Conservation (phyloP, 2,113 vertebrate species). For the Rhea americana region DNA sequence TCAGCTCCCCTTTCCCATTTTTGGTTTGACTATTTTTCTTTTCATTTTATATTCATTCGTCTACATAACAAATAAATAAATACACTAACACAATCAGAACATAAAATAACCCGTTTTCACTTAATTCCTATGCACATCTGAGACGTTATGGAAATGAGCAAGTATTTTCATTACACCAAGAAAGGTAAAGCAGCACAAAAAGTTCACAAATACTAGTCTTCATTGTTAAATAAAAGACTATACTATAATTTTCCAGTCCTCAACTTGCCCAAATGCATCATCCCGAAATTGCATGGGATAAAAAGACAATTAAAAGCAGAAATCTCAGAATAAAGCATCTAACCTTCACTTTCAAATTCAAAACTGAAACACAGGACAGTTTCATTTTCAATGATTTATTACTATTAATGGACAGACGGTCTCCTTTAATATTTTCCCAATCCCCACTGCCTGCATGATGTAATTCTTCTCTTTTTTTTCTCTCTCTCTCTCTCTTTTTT, state of each 20-base stretch:
- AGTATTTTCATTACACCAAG: conserved; percentile 58
- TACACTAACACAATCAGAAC: conserved; percentile 71
- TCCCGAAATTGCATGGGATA: conserved; percentile 39
- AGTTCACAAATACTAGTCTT: conserved; percentile 59
- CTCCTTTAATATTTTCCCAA: conserved; percentile 70
- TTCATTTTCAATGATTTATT: conserved; percentile 76
- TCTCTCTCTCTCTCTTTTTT: background rate
- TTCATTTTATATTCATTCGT: conserved; percentile 46
- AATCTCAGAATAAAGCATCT: conserved; percentile 68
- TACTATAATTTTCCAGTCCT: conserved; percentile 39
- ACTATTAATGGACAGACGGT: conserved; percentile 72
- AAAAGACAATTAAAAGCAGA: conserved; percentile 39
- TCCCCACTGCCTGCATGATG: conserved; percentile 59
- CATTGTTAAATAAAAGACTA: conserved; percentile 43
- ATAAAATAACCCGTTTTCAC: conserved; percentile 80
- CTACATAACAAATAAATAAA: conserved; percentile 80
- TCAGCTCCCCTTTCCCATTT: conserved; percentile 43
- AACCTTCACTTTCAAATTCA: conserved; percentile 76
- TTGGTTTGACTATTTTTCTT: conserved; percentile 68
- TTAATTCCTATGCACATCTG: conserved; percentile 70
- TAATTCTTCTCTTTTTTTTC: background rate
- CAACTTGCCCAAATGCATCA: conserved; percentile 53
- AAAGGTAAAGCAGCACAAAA: conserved; percentile 64
- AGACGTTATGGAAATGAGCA: conserved; percentile 49
- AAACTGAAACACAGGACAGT: conserved; percentile 72